A percentile compares a stretch with the other conserved stretches of the same genome.
These are phyloP conservation scores for Zaprionus ghesquierei DNA, from an alignment of 1,140 invertebrate species.

Conservation along the genomic window DNA sequence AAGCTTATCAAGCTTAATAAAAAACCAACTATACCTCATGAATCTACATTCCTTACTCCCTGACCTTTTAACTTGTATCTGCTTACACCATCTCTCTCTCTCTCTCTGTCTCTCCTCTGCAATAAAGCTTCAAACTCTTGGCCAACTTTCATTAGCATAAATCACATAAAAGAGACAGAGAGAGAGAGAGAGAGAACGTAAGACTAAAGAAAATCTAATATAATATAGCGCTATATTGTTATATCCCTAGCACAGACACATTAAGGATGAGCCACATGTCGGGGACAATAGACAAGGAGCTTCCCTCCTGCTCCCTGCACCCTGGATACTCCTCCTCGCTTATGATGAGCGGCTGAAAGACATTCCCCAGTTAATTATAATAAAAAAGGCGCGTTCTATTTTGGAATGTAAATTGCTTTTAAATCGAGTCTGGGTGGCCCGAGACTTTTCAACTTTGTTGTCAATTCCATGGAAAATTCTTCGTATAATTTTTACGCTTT, in stretches of 20 bases:
- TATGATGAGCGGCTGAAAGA: slow-evolving; percentile 2
- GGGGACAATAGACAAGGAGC: background rate
- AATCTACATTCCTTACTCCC: background rate
- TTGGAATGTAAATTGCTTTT: slow-evolving; percentile 76
- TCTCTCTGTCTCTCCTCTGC: too few relatives aligned
- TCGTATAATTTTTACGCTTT: background rate
- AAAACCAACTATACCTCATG: too few relatives aligned
- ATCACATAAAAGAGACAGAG: background rate
- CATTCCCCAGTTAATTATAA: slow-evolving; percentile 69
- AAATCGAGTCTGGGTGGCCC: slow-evolving; percentile 40
- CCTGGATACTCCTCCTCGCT: background rate
- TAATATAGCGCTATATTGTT: background rate
- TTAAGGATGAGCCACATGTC: background rate
- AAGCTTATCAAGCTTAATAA: too few relatives aligned
- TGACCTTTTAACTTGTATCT: background rate
- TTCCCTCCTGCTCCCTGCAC: too few relatives aligned
- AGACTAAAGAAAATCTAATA: background rate
- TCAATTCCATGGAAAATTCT: slow-evolving; percentile 31
- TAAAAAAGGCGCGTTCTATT: slow-evolving; percentile 69
- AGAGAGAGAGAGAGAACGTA: too few relatives aligned
- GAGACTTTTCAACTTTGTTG: slow-evolving; percentile 59
- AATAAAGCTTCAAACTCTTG: background rate
- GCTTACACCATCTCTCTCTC: too few relatives aligned
- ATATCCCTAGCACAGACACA: background rate
- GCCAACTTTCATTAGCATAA: background rate